Percentiles rank a stretch among this genome's conserved stretches.
These are phyloP conservation scores for Drosophila rubida DNA, from an alignment of 2,888 invertebrate genomes.

Conservation along the genomic window DNA sequence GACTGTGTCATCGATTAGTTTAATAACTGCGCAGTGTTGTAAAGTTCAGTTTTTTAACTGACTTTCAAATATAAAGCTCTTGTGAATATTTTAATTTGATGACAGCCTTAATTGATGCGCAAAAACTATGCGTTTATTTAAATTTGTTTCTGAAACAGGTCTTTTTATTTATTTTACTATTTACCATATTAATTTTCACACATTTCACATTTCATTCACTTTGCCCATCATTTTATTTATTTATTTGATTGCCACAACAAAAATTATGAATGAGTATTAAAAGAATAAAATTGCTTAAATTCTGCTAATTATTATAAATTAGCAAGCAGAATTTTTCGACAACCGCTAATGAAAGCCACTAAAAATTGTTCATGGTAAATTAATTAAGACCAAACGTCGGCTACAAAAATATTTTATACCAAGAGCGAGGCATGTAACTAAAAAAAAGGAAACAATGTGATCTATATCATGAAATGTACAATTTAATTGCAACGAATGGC, in stretches of 20 bases:
- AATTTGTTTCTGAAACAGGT: constrained; percentile 4
- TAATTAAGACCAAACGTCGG: constrained; percentile 42
- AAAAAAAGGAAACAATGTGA: constrained; percentile 19
- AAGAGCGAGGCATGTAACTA: constrained; percentile 20
- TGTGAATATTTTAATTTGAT: constrained; percentile 11
- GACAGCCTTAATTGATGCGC: not conserved
- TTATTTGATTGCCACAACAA: constrained; percentile 37
- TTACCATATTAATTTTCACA: constrained; percentile 33
- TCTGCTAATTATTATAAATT: constrained; percentile 64
- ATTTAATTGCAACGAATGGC: constrained; percentile 65
- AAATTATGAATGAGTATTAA: constrained; percentile 52
- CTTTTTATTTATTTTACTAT: constrained; percentile 11
- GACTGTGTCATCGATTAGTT: constrained; percentile 36
- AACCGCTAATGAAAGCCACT: constrained; percentile 56
- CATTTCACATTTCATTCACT: constrained; percentile 40
- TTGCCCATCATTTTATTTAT: constrained; percentile 39
- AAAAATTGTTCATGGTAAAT: constrained; percentile 51
- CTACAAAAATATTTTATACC: not conserved
- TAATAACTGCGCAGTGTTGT: constrained; percentile 17
- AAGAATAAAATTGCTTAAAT: constrained; percentile 26
- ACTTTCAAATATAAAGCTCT: not conserved
- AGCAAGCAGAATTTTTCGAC: constrained; percentile 28
- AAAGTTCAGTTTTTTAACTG: not conserved
- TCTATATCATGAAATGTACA: constrained; percentile 19
- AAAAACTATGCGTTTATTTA: constrained; percentile 2